phyloP scores from a whole-genome alignment of 2,113 vertebrate genomes.

The Mus pahari region DNA sequence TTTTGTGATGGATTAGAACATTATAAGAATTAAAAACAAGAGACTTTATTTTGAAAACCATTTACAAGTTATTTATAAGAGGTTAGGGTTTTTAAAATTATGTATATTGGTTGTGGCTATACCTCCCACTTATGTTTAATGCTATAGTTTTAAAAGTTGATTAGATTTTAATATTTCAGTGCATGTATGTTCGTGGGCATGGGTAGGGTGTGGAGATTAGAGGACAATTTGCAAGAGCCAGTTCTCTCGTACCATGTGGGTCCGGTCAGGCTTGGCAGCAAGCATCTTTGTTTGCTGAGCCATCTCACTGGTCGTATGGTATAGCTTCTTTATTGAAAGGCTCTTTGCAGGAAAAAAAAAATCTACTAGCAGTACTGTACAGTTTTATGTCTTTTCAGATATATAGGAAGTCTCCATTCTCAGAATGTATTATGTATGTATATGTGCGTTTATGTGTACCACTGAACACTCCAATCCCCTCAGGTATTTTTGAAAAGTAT shows the following conservation, averaged over 20 bases:
- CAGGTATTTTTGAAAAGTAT: conserved; percentile 41
- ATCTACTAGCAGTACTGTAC: not conserved
- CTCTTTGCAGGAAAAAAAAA: conserved; percentile 23
- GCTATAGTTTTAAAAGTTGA: not conserved
- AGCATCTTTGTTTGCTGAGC: not conserved
- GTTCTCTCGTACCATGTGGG: not conserved
- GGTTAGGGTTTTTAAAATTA: conserved; percentile 4
- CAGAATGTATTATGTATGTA: not conserved
- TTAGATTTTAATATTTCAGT: not conserved
- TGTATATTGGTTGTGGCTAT: not conserved
- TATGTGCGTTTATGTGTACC: not conserved
- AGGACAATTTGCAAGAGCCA: not conserved
- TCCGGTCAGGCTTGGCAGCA: not conserved
- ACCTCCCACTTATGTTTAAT: conserved; percentile 14
- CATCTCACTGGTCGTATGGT: not conserved
- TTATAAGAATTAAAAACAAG: not conserved
- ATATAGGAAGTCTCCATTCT: not conserved
- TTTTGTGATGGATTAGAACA: not conserved
- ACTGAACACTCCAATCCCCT: not conserved
- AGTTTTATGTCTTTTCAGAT: not conserved
- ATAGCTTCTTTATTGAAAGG: not conserved
- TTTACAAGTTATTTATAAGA: conserved; percentile 32
- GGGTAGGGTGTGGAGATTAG: not conserved
- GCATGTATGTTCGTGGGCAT: not conserved
- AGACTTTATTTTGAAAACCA: not conserved